Percentiles rank a stretch among this genome's conserved stretches.
phyloP scores from a whole-genome alignment of 2,888 invertebrate genomes.

The Melanophora roralis region DNA sequence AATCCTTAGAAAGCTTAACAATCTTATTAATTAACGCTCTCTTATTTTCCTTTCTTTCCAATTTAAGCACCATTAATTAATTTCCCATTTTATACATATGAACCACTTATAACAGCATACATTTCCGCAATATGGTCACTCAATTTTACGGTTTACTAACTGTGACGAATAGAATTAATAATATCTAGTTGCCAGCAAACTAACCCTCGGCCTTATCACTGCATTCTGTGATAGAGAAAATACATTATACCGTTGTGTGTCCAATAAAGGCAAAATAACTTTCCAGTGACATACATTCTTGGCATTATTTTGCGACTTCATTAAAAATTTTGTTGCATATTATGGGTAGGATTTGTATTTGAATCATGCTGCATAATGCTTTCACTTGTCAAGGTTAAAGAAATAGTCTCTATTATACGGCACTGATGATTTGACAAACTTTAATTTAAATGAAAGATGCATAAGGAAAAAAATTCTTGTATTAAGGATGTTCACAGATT shows the following conservation, averaged over 20 bases:
- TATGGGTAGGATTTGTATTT: slow-evolving; percentile 42
- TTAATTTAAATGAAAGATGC: slow-evolving; percentile 17
- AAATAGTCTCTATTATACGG: slow-evolving; percentile 46
- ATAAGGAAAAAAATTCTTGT: neutral
- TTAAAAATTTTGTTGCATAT: slow-evolving; percentile 56
- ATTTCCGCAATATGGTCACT: slow-evolving; percentile 20
- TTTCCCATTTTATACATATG: neutral
- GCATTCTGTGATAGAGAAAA: slow-evolving; percentile 8
- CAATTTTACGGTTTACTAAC: neutral
- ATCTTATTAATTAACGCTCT: no score
- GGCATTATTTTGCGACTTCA: slow-evolving; percentile 48
- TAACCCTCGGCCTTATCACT: slow-evolving; percentile 12
- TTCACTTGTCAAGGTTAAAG: slow-evolving; percentile 51
- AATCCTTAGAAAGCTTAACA: no score
- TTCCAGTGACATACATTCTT: slow-evolving; percentile 11
- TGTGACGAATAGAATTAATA: slow-evolving; percentile 37
- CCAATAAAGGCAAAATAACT: slow-evolving; percentile 34
- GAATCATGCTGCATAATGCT: slow-evolving; percentile 26
- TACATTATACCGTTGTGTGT: slow-evolving; percentile 14
- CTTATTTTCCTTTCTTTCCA: no score
- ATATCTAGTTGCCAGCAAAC: slow-evolving; percentile 10
- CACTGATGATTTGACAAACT: slow-evolving; percentile 19
- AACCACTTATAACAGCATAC: neutral
- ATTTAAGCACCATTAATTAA: neutral
- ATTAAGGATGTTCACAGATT: slow-evolving; percentile 10